Evolutionary conservation across 2,797 vertebrate species (phyloP), one percentile per base, ranked within the genome.

Genomic region (Rhabdophis nuchalis): DNA sequence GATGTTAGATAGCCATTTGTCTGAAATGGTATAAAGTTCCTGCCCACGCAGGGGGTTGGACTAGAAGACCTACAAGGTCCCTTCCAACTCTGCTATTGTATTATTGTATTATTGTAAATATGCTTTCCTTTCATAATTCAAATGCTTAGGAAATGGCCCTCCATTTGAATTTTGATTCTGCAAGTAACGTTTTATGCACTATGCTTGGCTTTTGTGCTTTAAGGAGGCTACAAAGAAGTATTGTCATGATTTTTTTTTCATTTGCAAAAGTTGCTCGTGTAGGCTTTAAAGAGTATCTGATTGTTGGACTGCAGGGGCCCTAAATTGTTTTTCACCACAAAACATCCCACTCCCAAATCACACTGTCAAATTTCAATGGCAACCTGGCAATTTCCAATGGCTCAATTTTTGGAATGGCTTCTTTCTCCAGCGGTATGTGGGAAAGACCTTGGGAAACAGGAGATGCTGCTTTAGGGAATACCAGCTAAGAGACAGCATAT

Each of bases 301-400:
- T 85, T 61, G 57, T 91, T 56, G 93, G 95, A 93, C 95, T 95
- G 92, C 2, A 91, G 94, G 82, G 88, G 92, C 89, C 92, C 86
- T 87, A 89, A 90, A 82, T 58, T 1, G 32, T 6, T 1, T 88
- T 94, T 94, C 89, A 9, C 32, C 46, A 90, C 36, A 41, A 77
- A 36, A 41, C 9, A 41, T 10, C 36, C 18, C 36, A 3, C 18
- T 77, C 36, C 36, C 72, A 41, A 77, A 41, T 41, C 36, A 23
- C 72, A 77, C 18, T 77, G 68, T 18, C 68, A 41, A 77, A 77
- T 10, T 77, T 77, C 68, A 77, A 36, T 23, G 72, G 2, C 72
- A 77, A 23, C 9, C 2, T 41, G 36, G 18, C 72, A 77, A 77
- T 77, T 77, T 77, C 23, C 72, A 77, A 10, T 4, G 20, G 20